Conservation (phyloP, 2,888 invertebrate genomes). For the Dryadula phaetusa region DNA sequence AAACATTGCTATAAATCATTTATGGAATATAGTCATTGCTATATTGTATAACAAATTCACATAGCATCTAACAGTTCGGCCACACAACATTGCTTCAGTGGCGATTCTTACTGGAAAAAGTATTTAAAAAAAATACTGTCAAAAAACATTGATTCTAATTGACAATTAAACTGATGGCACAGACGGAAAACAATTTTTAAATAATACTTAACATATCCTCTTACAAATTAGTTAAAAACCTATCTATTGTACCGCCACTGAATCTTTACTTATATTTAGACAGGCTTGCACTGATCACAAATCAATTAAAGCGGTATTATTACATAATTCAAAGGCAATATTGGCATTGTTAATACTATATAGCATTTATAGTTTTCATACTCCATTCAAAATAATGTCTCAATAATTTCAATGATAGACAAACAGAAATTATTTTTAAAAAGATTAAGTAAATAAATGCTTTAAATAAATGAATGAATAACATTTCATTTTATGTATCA, state of each 20-base stretch:
- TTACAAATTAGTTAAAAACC: slow-evolving; percentile 16
- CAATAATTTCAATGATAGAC: slow-evolving; percentile 18
- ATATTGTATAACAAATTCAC: slow-evolving; percentile 64
- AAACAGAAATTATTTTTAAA: slow-evolving; percentile 10
- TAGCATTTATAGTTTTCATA: slow-evolving; percentile 2
- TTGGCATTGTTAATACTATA: slow-evolving; percentile 54
- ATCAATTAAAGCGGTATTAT: slow-evolving; percentile 42
- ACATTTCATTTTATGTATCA: slow-evolving; percentile 23
- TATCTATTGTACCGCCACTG: slow-evolving; percentile 17
- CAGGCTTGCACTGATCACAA: slow-evolving; percentile 50
- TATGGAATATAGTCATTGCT: slow-evolving; percentile 69
- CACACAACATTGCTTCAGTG: slow-evolving; percentile 49
- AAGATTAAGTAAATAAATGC: neutral
- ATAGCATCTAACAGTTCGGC: slow-evolving; percentile 65
- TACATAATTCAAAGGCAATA: slow-evolving; percentile 61
- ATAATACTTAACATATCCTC: neutral
- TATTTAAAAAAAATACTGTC: neutral
- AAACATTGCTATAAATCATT: slow-evolving; percentile 69
- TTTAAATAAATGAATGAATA: neutral
- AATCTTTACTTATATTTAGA: slow-evolving; percentile 64
- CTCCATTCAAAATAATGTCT: neutral
- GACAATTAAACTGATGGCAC: slow-evolving; percentile 3
- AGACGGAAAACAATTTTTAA: neutral
- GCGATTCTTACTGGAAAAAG: neutral
- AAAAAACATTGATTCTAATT: neutral